Conservation (phyloP, 2,797 vertebrate species). For the Xenops minutus region DNA sequence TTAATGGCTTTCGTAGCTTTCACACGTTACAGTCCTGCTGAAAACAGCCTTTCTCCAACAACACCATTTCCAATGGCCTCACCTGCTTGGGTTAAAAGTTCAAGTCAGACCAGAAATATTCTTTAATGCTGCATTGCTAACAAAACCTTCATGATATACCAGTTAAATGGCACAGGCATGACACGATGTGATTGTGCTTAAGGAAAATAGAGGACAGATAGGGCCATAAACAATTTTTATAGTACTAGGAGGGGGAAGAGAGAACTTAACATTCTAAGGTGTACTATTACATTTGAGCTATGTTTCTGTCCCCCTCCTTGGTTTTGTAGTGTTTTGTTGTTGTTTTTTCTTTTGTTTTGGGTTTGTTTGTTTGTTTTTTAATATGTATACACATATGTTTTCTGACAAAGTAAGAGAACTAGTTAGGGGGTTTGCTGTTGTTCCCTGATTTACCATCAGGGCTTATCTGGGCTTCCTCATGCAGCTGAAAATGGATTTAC, state of each 20-base stretch:
- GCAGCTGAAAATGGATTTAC: neutral
- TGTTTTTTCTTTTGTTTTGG: too few species aligned
- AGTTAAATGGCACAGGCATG: neutral
- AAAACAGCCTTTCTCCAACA: neutral
- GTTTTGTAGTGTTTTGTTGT: too few species aligned
- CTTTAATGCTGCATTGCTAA: neutral
- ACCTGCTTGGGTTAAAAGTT: neutral
- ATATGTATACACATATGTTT: neutral
- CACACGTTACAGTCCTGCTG: neutral
- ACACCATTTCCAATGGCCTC: neutral
- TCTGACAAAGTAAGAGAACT: neutral
- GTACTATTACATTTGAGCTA: neutral
- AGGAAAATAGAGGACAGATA: neutral
- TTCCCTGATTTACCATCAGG: neutral
- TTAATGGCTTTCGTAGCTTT: slow-evolving; percentile 34
- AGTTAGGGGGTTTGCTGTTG: neutral
- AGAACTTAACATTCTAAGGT: neutral
- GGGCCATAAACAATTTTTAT: neutral
- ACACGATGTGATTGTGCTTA: neutral
- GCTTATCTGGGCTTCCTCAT: neutral
- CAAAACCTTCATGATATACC: neutral
- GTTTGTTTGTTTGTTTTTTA: neutral
- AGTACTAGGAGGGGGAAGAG: neutral
- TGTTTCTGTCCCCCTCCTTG: rapidly evolving
- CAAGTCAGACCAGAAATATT: neutral